These are phyloP conservation scores for Antheraea mylitta DNA, from an alignment of 1,140 invertebrate species.

Conservation along the genomic window DNA sequence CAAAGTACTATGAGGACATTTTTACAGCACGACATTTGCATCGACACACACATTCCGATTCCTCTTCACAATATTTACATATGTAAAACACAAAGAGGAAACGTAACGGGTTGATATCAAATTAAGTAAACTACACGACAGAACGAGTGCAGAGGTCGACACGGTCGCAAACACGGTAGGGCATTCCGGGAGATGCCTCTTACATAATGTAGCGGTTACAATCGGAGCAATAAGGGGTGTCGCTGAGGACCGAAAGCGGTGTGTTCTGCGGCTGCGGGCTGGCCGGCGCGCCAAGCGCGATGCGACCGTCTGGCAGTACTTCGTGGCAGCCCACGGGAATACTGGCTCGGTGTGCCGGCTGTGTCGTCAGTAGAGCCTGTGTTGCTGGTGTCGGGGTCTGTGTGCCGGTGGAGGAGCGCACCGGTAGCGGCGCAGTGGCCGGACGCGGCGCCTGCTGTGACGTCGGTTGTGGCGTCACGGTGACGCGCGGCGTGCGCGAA, in stretches of 20 bases:
- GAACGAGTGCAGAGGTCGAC: conserved; percentile 64
- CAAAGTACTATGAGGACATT: neutral
- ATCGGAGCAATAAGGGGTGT: conserved; percentile 84
- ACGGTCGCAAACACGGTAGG: conserved; percentile 76
- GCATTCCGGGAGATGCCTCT: conserved; percentile 71
- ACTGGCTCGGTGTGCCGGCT: conserved; percentile 69
- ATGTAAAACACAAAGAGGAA: conserved; percentile 17
- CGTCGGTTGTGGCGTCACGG: conserved; percentile 23
- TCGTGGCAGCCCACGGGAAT: conserved; percentile 70
- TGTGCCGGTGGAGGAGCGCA: conserved; percentile 38
- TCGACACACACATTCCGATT: conserved; percentile 25
- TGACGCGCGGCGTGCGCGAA: conserved; percentile 42
- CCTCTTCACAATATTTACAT: conserved; percentile 23
- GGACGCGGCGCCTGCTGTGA: conserved; percentile 33
- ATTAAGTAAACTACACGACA: conserved; percentile 38
- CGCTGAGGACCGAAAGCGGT: conserved; percentile 62
- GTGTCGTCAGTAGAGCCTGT: conserved; percentile 44
- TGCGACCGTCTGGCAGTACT: conserved; percentile 60
- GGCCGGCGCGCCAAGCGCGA: conserved; percentile 57
- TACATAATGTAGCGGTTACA: conserved; percentile 89
- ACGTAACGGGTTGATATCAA: conserved; percentile 80
- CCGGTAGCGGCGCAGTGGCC: conserved; percentile 40
- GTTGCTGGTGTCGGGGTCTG: conserved; percentile 41
- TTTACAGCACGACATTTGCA: conserved; percentile 21
- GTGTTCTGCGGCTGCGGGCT: conserved; percentile 40